Conservation (phyloP, 53 echinoderm and acorn worm species). For the Arbacia lixula region DNA sequence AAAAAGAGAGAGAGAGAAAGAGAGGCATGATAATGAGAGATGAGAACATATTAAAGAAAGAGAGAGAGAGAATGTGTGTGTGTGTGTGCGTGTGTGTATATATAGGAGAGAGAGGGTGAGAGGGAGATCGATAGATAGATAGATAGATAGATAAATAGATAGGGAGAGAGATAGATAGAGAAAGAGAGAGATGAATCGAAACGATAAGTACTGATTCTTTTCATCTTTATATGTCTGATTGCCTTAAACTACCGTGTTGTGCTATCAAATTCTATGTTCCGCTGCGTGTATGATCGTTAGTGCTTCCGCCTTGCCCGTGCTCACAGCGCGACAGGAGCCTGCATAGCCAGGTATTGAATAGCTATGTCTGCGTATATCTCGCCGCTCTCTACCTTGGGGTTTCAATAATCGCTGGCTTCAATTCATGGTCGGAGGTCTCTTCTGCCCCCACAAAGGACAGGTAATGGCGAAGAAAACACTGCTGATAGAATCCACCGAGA, state of each 20-base stretch:
- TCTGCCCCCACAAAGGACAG: constrained; percentile 15
- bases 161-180: no score
- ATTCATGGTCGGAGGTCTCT: neutral
- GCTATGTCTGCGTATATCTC: constrained; percentile 2
- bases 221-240: constrained; percentile 33
- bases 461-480: constrained; percentile 23
- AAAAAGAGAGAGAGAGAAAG: no score
- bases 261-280: constrained; percentile 18
- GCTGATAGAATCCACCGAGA: constrained; percentile 46
- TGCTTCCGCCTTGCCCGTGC: constrained; percentile 26
- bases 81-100: no score
- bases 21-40: no score
- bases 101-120: no score
- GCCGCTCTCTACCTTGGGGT: neutral
- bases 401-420: constrained; percentile 41
- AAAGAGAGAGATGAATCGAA: neutral
- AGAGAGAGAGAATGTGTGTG: no score
- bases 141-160: no score
- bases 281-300: constrained; percentile 39
- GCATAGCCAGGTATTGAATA: constrained; percentile 23
- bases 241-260: neutral
- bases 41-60: no score
- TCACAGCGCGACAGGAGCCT: constrained; percentile 12
- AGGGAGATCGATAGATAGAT: no score
- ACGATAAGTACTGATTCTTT: constrained; percentile 23